Base-by-base conservation (phyloP, 2,113 vertebrate species). In the Psettodes erumei region DNA sequence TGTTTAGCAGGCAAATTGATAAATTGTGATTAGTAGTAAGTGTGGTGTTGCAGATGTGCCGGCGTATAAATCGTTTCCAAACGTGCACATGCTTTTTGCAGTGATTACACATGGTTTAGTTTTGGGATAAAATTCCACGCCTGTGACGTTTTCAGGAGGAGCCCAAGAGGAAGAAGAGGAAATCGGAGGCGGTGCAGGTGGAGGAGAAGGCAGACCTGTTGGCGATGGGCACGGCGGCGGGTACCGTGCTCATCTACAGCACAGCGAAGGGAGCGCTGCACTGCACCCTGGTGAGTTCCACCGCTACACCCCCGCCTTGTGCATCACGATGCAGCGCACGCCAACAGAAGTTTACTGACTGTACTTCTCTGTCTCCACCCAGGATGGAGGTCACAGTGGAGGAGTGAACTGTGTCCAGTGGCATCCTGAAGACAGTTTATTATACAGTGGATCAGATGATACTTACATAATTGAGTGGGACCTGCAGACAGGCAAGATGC, bases 381-480 rank as follows among this genome's bases (percentile, higher is more conserved):
- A 98, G 97, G 95, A 93, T 55, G 97, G 95, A 83, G 96, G 95
- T 54, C 97, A 99, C 61, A 95, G 94, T 75, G 96, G 80, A 73
- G 94, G 88, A 83, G 95, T 99, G 50, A 98, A 97, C 83, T 96
- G 96, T 81, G 93, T 98, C 69, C 94, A 96, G 90, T 99, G 97
- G 97, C 96, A 99, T 77, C 96, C 94, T 43, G 93, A 96, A 48
- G 95, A 94, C 71, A 92, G 85, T 71, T 94, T 94, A 83, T 93
- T 99, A 73, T 98, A 97, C 94, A 99, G 97, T 56, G 97, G 96
- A 85, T 97, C 97, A 92, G 96, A 98, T 33, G 97, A 99, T 90
- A 96, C 96, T 64, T 89, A 98, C 88, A 97, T 99, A 9, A 92
- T 95, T 45, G 97, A 99, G 86, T 99, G 97, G 97, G 97, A 94